Conservation (phyloP, 2,797 vertebrate species). For the Centroberyx gerrardi region DNA sequence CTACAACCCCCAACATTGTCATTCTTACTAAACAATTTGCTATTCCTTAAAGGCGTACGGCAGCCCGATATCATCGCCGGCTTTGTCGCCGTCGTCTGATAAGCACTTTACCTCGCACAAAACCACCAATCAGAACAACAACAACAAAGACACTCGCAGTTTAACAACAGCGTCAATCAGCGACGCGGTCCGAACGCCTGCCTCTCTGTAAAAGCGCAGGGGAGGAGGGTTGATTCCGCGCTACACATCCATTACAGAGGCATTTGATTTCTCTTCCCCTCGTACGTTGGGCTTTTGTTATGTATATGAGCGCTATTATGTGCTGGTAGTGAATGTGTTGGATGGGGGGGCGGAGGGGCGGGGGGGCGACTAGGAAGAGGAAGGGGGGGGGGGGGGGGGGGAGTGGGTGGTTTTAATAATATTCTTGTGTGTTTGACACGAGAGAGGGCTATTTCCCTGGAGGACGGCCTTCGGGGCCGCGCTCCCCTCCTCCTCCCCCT, state of each 20-base stretch:
- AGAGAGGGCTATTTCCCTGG: conserved; percentile 61
- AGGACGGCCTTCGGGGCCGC: conserved; percentile 47
- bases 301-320: conserved; percentile 67
- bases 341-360: conserved; percentile 1
- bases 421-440: conserved; percentile 50
- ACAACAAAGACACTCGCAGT: conserved; percentile 26
- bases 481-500: conserved; percentile 6
- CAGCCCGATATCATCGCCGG: background rate
- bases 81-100: conserved; percentile 24
- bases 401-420: conserved; percentile 59
- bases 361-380: background rate
- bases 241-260: conserved; percentile 55
- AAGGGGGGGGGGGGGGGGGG: background rate
- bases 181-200: background rate
- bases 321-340: conserved; percentile 47
- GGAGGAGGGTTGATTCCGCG: conserved; percentile 22
- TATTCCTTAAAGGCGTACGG: no score
- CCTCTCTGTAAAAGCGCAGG: conserved; percentile 39
- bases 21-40: background rate
- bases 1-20: no score
- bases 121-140: conserved; percentile 32
- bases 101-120: conserved; percentile 12
- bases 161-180: conserved; percentile 42
- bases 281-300: conserved; percentile 55
- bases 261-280: conserved; percentile 29